Percentiles rank a stretch among this genome's conserved stretches.
Conservation (phyloP, 2,888 invertebrate genomes). For the Drosophila kambysellisi region DNA sequence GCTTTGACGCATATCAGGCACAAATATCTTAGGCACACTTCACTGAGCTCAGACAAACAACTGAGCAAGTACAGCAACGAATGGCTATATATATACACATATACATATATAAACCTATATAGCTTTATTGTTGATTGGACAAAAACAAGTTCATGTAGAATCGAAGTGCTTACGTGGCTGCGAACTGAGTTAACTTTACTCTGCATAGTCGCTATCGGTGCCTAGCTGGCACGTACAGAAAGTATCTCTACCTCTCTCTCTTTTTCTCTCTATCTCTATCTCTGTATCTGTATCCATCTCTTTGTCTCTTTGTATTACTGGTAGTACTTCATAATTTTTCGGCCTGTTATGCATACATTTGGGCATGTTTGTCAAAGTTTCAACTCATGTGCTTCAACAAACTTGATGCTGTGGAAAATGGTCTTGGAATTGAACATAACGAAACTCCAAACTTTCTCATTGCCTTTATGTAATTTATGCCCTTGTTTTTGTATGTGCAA, state of each 20-base stretch:
- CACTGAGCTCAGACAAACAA: slow-evolving; percentile 73
- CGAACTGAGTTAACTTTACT: slow-evolving; percentile 31
- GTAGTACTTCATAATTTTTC: slow-evolving; percentile 65
- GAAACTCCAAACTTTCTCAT: slow-evolving; percentile 56
- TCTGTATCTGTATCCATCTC: slow-evolving; percentile 7
- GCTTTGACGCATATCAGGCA: slow-evolving; percentile 63
- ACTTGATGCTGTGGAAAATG: slow-evolving; percentile 62
- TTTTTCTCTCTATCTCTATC: not conserved
- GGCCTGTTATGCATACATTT: slow-evolving; percentile 53
- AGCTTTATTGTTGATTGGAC: slow-evolving; percentile 76
- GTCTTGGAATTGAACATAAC: slow-evolving; percentile 36
- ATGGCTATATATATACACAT: slow-evolving; percentile 29
- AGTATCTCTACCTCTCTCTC: slow-evolving; percentile 19
- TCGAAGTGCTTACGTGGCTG: slow-evolving; percentile 61
- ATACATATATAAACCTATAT: slow-evolving; percentile 43
- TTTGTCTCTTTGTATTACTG: slow-evolving; percentile 18
- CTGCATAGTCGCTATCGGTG: not conserved
- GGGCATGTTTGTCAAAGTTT: slow-evolving; percentile 47
- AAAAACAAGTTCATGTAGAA: slow-evolving; percentile 64
- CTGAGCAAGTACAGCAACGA: slow-evolving; percentile 33
- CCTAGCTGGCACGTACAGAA: slow-evolving; percentile 47
- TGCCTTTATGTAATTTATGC: slow-evolving; percentile 73
- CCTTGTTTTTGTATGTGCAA: slow-evolving; percentile 56
- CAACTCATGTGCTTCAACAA: slow-evolving; percentile 60
- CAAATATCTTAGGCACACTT: slow-evolving; percentile 75